Conservation (phyloP, 1,140 invertebrate species). For the Bradynema listronoti region DNA sequence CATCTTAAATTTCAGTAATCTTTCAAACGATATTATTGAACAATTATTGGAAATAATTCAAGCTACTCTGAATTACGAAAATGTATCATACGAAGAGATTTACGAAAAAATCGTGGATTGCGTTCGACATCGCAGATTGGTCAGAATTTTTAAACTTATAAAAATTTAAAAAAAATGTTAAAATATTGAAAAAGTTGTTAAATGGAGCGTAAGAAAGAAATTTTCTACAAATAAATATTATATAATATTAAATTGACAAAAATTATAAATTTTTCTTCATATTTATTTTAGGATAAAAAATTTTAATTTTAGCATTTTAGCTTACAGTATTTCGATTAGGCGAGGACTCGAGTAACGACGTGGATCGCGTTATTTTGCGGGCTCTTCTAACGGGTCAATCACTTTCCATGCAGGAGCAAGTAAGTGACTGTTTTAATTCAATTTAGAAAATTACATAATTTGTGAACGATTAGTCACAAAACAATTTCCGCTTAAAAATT, state of each 20-base stretch:
- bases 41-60: slow-evolving; percentile 43
- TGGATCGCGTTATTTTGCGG: slow-evolving; percentile 54
- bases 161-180: too few species aligned
- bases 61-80: slow-evolving; percentile 37
- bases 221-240: too few species aligned
- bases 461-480: not conserved
- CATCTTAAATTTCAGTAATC: slow-evolving; percentile 33
- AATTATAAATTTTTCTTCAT: too few species aligned
- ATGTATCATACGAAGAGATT: slow-evolving; percentile 26
- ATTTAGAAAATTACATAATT: not conserved
- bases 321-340: slow-evolving; percentile 51
- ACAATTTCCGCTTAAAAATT: not conserved
- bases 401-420: slow-evolving; percentile 46
- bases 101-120: slow-evolving; percentile 40
- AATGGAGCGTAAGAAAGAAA: too few species aligned
- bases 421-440: too few species aligned
- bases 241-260: too few species aligned
- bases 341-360: slow-evolving; percentile 45
- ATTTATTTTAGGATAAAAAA: too few species aligned
- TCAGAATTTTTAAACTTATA: slow-evolving; percentile 11
- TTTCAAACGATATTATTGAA: slow-evolving; percentile 35
- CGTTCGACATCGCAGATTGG: slow-evolving; percentile 36
- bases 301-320: slow-evolving; percentile 28
- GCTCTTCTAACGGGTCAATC: slow-evolving; percentile 57
- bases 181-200: too few species aligned